Evolutionary conservation across 2,113 vertebrate genomes (phyloP), one percentile per base, ranked within the genome.

Genomic region (Phalacrocorax brasilianus): DNA sequence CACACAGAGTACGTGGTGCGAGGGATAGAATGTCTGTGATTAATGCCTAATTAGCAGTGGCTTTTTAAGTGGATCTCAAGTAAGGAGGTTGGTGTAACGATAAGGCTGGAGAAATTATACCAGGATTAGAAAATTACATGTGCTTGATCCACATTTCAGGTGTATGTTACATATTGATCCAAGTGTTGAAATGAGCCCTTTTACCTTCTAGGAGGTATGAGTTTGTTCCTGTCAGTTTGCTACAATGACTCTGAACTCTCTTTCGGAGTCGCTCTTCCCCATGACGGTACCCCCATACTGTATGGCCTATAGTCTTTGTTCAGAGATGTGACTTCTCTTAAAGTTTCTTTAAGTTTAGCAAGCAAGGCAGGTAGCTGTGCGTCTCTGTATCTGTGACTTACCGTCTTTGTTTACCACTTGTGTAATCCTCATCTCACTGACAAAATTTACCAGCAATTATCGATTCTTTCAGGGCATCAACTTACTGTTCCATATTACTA

Each of bases 21-120:
- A 85, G 58, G 77, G 79, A 52, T 81, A 58, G 84, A 93, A 94
- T 92, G 77, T 72, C 58, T 84, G 35, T 93, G 88, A 87, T 95
- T 95, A 92, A 86, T 84, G 61, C 68, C 65, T 93, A 84, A 93
- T 96, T 93, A 96, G 62, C 61, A 58, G 20, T 55, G 77, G 38
- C 42, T 92, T 94, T 89, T 72, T 22, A 75, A 89, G 83, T 3
- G 3, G 5, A n/a, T 70, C 52, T 78, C 45, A 47, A 88, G 38
- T 16, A 49, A 65, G 23, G 67, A 67, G 40, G 42, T n/a, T 79
- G 62, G 12, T 78, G 3, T 78, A 82, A 63, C 38, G 61, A 19
- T 45, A 81, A 81, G 32, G 11, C 58, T 78, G 66, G 52, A 75
- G 55, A 86, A 92, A 16, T 87, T 53, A 45, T 27, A 49, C 14